These are phyloP conservation scores for Drosophila pseudotalamancana DNA, from an alignment of 2,888 invertebrate species.

Conservation along the genomic window DNA sequence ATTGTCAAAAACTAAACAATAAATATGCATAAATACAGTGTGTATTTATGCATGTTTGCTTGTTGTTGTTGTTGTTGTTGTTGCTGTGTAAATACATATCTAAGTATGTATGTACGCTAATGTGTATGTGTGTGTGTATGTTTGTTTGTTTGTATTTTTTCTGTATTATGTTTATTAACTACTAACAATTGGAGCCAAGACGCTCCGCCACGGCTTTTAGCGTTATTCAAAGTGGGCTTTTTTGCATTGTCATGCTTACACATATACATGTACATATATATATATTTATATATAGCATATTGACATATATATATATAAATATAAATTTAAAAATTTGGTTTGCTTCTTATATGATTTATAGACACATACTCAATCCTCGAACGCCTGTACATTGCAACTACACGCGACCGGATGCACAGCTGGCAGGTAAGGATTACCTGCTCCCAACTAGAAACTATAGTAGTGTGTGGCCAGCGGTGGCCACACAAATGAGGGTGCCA, in stretches of 20 bases:
- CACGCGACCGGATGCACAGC: slow-evolving; percentile 24
- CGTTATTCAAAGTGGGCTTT: slow-evolving; percentile 20
- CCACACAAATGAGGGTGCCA: slow-evolving; percentile 57
- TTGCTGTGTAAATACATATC: slow-evolving; percentile 20
- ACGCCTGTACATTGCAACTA: slow-evolving; percentile 35
- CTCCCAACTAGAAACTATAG: slow-evolving; percentile 64
- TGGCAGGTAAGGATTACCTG: too few species aligned
- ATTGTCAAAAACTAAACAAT: slow-evolving; percentile 85
- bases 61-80: slow-evolving; percentile 37
- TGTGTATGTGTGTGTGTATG: slow-evolving; percentile 4
- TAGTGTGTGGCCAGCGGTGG: slow-evolving; percentile 66
- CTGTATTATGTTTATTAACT: slow-evolving; percentile 48
- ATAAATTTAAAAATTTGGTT: slow-evolving; percentile 45
- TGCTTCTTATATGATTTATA: slow-evolving; percentile 26
- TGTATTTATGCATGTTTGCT: slow-evolving; percentile 45
- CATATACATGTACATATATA: neutral
- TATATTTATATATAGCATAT: neutral
- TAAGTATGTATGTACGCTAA: slow-evolving; percentile 13
- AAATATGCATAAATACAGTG: slow-evolving; percentile 63
- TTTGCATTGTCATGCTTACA: slow-evolving; percentile 28
- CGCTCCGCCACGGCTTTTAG: slow-evolving; percentile 8
- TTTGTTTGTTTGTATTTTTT: slow-evolving; percentile 3
- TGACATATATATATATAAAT: slow-evolving; percentile 4
- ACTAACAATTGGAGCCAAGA: slow-evolving; percentile 57
- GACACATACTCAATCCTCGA: slow-evolving; percentile 26